Base-by-base conservation (phyloP, 1,140 invertebrate genomes). In the Bombus waltoni region DNA sequence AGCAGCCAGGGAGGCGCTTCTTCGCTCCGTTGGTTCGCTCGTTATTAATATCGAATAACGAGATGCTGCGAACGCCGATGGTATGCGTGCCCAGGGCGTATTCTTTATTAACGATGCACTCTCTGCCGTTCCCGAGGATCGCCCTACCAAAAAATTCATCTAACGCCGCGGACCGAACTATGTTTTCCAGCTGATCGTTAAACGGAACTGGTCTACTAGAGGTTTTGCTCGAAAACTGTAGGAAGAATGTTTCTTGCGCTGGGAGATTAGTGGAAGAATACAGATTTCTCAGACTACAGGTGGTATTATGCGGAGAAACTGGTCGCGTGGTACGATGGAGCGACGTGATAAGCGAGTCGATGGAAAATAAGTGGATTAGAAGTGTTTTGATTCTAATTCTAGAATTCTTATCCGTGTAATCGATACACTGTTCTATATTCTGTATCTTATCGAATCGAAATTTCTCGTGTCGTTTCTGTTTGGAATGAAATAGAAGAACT, bases 21-120 rank as follows among this genome's bases (percentile, higher is more conserved):
- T 87, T 32, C 72, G 88, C 84, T 86, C 76, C 62, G 83, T 72
- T 76, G 83, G 42, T 77, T 81, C 57, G 87, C 92, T 93, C 89
- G 91, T 94, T 94, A 94, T 94, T 94, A 94, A 94, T 94, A 94
- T 94, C 92, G 91, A 94, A 94, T 94, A 94, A 93, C 93, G 92
- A 94, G 93, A 91, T 92, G 92, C 92, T 90, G 88, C 89, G 88
- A 89, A 87, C 91, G 88, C 86, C 89, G 88, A 92, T 91, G 89
- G 91, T 87, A 93, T 91, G 87, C 92, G 88, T 91, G 91, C 91
- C 91, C 86, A 87, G 81, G 86, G 90, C 88, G 65, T 93, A 93
- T 94, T 93, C 92, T 94, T 94, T 94, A 94, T 94, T 94, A 94
- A 94, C 91, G 94, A 94, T 91, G 88, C 91, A 91, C 83, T 89